Percentiles rank a stretch among this genome's conserved stretches.
Evolutionary conservation across 2,888 invertebrate species (phyloP).

Genomic region (Gari tellinella): DNA sequence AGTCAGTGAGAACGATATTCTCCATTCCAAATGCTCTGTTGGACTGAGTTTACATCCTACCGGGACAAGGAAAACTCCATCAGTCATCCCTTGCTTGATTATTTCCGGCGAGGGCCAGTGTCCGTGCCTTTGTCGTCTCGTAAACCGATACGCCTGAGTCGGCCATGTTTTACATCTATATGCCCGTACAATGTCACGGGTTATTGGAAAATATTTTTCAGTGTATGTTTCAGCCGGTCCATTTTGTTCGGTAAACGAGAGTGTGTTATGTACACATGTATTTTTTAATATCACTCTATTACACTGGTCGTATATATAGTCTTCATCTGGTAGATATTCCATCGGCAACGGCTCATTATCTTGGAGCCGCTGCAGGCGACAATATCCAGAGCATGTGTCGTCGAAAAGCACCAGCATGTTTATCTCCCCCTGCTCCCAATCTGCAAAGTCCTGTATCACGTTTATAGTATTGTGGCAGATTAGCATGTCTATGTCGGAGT

Average conservation of each 20-base stretch:
- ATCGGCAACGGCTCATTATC: constrained; percentile 1
- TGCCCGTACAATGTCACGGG: not conserved
- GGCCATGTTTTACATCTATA: constrained; percentile 8
- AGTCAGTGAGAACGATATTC: not conserved
- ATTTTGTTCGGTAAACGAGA: not conserved
- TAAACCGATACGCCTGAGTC: not conserved
- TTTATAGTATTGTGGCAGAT: not conserved
- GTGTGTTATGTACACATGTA: not conserved
- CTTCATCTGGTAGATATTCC: not conserved
- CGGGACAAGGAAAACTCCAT: not conserved
- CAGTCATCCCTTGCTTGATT: not conserved
- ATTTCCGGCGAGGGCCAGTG: constrained; percentile 7
- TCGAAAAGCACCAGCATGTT: constrained; percentile 22
- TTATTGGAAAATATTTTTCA: too few species aligned
- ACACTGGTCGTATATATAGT: not conserved
- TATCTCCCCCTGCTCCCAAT: constrained; percentile 14
- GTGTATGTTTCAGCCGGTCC: not conserved
- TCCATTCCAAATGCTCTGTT: too few species aligned
- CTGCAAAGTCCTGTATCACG: constrained; percentile 7
- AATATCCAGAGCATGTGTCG: constrained; percentile 1
- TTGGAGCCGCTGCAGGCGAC: constrained; percentile 5
- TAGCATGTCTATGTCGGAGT: constrained; percentile 18
- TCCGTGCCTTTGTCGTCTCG: not conserved
- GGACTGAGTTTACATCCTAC: too few species aligned
- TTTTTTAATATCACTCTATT: constrained; percentile 1